Evolutionary conservation across 2,888 invertebrate species (phyloP), one percentile per base, ranked within the genome.

Genomic region (Nemurella pictetii): DNA sequence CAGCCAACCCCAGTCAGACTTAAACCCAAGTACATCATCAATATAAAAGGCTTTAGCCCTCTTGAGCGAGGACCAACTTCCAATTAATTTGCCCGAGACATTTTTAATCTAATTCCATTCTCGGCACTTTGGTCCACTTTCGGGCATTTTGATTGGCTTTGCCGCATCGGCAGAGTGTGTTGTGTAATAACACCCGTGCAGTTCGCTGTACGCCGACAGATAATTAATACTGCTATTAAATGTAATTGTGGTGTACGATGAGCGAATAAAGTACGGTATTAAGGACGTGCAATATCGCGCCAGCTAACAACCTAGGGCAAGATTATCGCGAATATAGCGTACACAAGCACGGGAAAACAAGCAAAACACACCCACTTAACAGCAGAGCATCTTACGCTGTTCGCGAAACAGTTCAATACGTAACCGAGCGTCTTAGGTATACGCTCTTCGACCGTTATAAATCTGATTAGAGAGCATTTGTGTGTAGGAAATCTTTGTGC

Each of bases 201-300:
- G 78, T 78, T 27, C 78, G 29, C 78, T 78, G 78, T 78, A 30
- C 30, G 29, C 78, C 78, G 20, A 20, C 78, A 27, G 30, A 30
- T 78, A 78, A 80, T 80, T 80, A 80, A 80, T 80, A 80, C 26
- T 80, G 30, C 80, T 35, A 80, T 80, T 80, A 80, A 80, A 80
- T 32, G 80, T 78, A 78, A 78, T 78, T 29, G 30, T 29, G n/a
- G 30, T 78, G 78, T 78, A 29, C 30, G 78, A 29, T 30, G 29
- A 2, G 4, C 20, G 29, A 30, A 78, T 78, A 55, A 55, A 55
- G 55, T 55, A 55, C 15, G 20, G 55, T 55, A 55, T 55, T 55
- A 55, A 55, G 55, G 55, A 20, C 55, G 20, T 55, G 55, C 55
- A 55, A 55, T 55, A 55, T 20, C 55, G 55, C 55, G 55, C 55